phyloP scores from a whole-genome alignment of 2,888 invertebrate species.

The Lepidocyrtoides sp. region DNA sequence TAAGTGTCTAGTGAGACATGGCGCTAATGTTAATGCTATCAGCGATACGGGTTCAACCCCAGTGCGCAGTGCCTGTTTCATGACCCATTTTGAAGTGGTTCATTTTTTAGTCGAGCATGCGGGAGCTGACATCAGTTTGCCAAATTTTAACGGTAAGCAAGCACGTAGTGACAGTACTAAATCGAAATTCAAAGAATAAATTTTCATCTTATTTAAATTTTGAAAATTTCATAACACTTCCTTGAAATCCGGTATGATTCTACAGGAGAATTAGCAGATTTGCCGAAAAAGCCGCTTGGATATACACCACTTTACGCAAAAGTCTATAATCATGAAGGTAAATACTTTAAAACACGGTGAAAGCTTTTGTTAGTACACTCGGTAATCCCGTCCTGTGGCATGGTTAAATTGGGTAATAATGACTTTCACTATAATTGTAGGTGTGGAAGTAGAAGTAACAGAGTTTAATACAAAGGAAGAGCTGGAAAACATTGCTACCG shows the following conservation, averaged over 20 bases:
- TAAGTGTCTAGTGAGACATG: constrained; percentile 92
- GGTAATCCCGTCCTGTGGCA: too few relatives aligned
- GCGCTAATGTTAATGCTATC: constrained; percentile 89
- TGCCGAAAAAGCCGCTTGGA: constrained; percentile 82
- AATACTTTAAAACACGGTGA: too few relatives aligned
- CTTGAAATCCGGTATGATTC: constrained; percentile 89
- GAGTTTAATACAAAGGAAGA: constrained; percentile 93
- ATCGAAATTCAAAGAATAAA: too few relatives aligned
- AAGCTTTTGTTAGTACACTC: too few relatives aligned
- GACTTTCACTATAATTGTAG: too few relatives aligned
- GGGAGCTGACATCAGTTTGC: constrained; percentile 93
- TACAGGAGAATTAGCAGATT: constrained; percentile 67
- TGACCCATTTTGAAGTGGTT: constrained; percentile 95
- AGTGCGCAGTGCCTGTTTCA: constrained; percentile 96
- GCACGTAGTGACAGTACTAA: too few relatives aligned
- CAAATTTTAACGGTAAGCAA: constrained; percentile 94
- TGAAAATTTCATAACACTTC: too few relatives aligned
- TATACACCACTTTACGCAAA: constrained; percentile 83
- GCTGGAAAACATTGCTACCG: constrained; percentile 90
- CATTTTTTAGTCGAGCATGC: constrained; percentile 91
- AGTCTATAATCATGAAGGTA: constrained; percentile 81
- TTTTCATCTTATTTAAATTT: too few relatives aligned
- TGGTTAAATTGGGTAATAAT: too few relatives aligned
- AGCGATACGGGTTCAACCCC: constrained; percentile 90
- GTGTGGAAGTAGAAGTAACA: constrained; percentile 79